Conservation (phyloP, 2,113 vertebrate genomes). For the Takifugu flavidus region DNA sequence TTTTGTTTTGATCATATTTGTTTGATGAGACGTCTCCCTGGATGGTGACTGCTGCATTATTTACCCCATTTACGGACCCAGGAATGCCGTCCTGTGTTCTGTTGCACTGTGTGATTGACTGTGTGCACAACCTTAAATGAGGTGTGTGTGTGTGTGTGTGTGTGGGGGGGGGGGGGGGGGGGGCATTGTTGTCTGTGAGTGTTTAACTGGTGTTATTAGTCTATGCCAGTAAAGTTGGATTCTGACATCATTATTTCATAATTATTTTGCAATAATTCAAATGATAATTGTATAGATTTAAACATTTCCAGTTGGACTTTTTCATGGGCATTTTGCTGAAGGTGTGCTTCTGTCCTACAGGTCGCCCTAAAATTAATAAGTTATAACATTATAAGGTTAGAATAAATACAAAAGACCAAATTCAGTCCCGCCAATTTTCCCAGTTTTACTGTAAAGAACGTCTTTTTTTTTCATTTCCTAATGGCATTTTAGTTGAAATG, state of each 20-base stretch:
- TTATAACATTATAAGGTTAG: no score
- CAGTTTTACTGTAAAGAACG: no score
- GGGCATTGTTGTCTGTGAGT: not conserved
- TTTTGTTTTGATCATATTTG: conserved; percentile 81
- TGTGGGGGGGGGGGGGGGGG: no score
- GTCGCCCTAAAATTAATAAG: no score
- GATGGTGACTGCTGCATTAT: conserved; percentile 61
- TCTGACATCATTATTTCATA: no score
- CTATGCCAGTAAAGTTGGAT: not conserved
- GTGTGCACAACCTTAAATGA: conserved; percentile 45
- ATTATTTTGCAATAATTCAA: no score
- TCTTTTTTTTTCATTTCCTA: no score
- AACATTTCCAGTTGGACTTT: not conserved
- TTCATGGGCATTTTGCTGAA: not conserved
- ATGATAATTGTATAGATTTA: no score
- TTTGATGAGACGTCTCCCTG: conserved; percentile 71
- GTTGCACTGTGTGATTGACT: conserved; percentile 70
- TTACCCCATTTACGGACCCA: conserved; percentile 68
- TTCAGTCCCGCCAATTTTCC: no score
- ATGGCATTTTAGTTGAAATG: no score
- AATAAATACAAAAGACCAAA: no score
- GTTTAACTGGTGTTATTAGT: conserved; percentile 26
- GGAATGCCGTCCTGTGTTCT: conserved; percentile 39
- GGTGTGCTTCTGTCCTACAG: not conserved
- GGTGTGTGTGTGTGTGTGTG: conserved; percentile 3